These are phyloP conservation scores for Pelodytes ibericus DNA, from an alignment of 2,797 vertebrate genomes.

Conservation along the genomic window DNA sequence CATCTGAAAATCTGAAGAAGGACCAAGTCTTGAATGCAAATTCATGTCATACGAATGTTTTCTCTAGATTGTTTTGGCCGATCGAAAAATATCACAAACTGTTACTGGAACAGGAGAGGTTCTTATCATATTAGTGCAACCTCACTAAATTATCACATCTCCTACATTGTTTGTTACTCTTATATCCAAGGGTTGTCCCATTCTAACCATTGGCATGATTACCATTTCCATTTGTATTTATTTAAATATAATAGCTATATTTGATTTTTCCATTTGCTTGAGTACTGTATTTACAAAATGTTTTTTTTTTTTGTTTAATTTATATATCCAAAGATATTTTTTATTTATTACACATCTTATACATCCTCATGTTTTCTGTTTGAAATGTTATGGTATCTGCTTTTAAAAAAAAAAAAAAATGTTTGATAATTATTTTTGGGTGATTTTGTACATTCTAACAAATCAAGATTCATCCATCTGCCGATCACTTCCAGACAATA, in stretches of 20 bases:
- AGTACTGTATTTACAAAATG: slow-evolving; percentile 8
- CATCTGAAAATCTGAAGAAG: too few relatives aligned
- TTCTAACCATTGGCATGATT: neutral
- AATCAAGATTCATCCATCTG: too few relatives aligned
- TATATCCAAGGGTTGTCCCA: neutral
- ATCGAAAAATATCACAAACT: too few relatives aligned
- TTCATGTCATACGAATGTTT: too few relatives aligned
- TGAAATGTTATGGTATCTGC: neutral
- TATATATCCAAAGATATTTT: slow-evolving; percentile 30
- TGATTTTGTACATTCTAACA: neutral
- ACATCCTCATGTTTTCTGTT: neutral
- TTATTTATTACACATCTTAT: slow-evolving; percentile 23
- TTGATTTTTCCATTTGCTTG: neutral
- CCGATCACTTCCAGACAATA: too few relatives aligned
- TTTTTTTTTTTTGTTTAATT: neutral
- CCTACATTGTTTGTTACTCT: neutral
- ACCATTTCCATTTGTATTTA: neutral
- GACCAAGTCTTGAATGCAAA: too few relatives aligned
- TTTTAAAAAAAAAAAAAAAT: neutral
- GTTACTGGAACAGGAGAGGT: neutral
- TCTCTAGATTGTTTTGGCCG: too few relatives aligned
- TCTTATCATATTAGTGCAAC: neutral
- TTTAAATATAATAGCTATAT: neutral
- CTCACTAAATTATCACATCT: neutral
- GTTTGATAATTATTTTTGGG: slow-evolving; percentile 17